Evolutionary conservation across 2,797 vertebrate genomes (phyloP).

Genomic region (Cyclopterus lumpus): DNA sequence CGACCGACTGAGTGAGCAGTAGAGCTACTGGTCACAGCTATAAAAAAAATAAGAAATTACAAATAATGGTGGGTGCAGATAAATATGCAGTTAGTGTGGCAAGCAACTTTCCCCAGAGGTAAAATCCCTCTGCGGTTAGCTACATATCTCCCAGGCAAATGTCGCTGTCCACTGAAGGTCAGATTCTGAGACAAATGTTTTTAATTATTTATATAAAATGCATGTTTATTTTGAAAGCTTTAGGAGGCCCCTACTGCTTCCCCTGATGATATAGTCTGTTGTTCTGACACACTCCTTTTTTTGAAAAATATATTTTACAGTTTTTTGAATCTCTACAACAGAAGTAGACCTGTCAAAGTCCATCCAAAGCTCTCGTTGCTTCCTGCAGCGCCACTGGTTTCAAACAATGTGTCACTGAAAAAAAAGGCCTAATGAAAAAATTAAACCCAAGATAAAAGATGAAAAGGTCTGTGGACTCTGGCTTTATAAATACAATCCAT

Average conservation of each 20-base stretch:
- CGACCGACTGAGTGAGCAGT: too few relatives aligned
- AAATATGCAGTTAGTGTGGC: neutral
- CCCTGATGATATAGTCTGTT: neutral
- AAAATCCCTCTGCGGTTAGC: neutral
- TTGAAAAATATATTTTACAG: neutral
- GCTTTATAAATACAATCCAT: conserved; percentile 68
- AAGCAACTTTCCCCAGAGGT: neutral
- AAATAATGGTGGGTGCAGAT: neutral
- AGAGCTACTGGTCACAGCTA: too few relatives aligned
- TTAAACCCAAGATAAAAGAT: conserved; percentile 56
- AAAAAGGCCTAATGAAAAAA: conserved; percentile 38
- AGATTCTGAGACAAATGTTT: neutral
- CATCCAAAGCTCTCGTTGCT: conserved; percentile 49
- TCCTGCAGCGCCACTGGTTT: conserved; percentile 53
- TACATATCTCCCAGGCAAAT: neutral
- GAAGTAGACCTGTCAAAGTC: conserved; percentile 33
- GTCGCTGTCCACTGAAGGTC: neutral
- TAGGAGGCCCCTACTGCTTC: neutral
- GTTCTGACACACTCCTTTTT: neutral
- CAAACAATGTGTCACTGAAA: conserved; percentile 56
- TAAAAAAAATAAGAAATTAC: neutral
- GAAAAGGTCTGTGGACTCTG: conserved; percentile 50
- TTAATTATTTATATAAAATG: conserved; percentile 13
- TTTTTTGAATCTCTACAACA: neutral
- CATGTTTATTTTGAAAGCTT: neutral